Evolutionary conservation across 2,797 vertebrate genomes (phyloP).

Genomic region (Carduelis carduelis): DNA sequence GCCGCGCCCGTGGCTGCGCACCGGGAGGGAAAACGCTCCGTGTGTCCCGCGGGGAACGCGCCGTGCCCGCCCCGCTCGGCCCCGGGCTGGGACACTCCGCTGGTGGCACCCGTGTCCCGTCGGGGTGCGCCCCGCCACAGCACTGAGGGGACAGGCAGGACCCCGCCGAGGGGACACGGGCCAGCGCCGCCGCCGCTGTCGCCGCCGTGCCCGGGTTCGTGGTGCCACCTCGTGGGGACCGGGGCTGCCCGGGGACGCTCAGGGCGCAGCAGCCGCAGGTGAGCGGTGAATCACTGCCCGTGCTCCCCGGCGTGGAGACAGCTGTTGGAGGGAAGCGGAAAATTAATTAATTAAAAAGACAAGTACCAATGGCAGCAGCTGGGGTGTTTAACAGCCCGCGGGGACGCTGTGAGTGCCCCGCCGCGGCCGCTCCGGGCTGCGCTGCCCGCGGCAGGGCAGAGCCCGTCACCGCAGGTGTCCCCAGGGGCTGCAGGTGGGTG

Average conservation of each 20-base stretch:
- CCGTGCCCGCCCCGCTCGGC: neutral
- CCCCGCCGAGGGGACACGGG: neutral
- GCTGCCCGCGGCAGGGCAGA: neutral
- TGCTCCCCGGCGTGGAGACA: accelerated
- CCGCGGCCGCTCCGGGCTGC: neutral
- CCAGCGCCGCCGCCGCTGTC: too few species aligned
- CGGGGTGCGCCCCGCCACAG: too few species aligned
- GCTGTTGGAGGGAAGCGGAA: accelerated
- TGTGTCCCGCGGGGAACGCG: accelerated
- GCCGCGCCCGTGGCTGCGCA: neutral
- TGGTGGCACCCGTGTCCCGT: neutral
- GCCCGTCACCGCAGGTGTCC: accelerated
- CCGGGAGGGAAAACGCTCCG: accelerated
- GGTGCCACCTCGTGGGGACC: conserved; percentile 34
- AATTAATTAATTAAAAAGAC: accelerated
- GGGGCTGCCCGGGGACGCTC: neutral
- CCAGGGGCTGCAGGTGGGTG: neutral
- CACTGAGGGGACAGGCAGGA: neutral
- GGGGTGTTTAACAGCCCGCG: accelerated
- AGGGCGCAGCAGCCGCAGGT: accelerated
- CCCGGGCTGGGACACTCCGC: neutral
- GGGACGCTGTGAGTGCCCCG: accelerated
- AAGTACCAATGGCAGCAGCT: accelerated
- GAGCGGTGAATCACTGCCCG: accelerated
- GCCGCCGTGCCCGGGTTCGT: neutral